Evolutionary conservation across 2,888 invertebrate species (phyloP), one percentile per base, ranked within the genome.

Genomic region (Drosophila imparisetae): DNA sequence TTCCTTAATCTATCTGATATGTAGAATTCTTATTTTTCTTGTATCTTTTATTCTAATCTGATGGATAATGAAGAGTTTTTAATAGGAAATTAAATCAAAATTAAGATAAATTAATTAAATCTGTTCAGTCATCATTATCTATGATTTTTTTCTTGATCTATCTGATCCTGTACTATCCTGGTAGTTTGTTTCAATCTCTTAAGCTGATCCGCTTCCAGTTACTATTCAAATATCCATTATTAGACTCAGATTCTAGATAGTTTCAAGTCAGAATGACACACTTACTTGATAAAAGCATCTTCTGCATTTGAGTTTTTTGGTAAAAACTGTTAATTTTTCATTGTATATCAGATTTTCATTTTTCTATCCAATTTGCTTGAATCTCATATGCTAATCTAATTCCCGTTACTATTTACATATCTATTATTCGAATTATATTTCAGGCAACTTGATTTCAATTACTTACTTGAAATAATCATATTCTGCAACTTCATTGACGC

Each of bases 1-100:
- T 38, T 0, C 1, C n/a, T 3, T 4, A 0, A 8, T 38, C 1
- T 0, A 7, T 38, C 18, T 8, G 18, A 1, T 18, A 18, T 8
- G 38, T 38, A 18, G 38, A 38, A 3, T 38, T 3, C 29, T 38
- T 8, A 38, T 1, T 1, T 36, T 24, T 24, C 24, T 24, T 36
- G 7, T 18, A 18, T 2, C 2, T 2, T 18, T 38, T 38, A 7
- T 18, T 2, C 2, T 1, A 38, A 38, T 18, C 7, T 7, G 0
- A 18, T 18, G 0, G 36, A 18, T 18, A 7, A n/a, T 10, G 11
- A 18, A 36, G 6, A 15, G 15, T 15, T 15, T 36, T 15, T 6
- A 3, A 36, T 36, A 36, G 15, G 3, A 15, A 15, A 15, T 15
- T 36, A 36, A 2, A 15, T 36, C 5, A 3, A 15, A 36, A 36